These are phyloP conservation scores for Callionymus lyra DNA, from an alignment of 2,113 vertebrate species.

Conservation along the genomic window DNA sequence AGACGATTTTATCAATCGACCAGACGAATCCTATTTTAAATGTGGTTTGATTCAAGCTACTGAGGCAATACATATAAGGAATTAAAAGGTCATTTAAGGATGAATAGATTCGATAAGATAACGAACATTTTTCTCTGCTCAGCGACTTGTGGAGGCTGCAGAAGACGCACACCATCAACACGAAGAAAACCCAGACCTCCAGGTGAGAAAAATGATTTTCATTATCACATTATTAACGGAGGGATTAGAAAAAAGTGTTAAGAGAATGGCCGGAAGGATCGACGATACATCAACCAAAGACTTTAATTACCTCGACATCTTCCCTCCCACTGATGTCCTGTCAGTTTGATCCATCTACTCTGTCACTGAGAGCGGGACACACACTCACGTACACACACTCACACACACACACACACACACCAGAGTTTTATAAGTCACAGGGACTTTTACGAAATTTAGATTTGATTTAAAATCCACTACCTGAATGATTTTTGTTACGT, in stretches of 20 bases:
- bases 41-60: too few species aligned
- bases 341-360: conserved; percentile 33
- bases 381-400: conserved; percentile 15
- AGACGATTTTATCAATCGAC: too few species aligned
- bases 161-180: conserved; percentile 95
- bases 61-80: too few species aligned
- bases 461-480: too few species aligned
- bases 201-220: conserved; percentile 68
- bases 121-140: conserved; percentile 1
- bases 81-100: too few species aligned
- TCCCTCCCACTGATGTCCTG: conserved; percentile 39
- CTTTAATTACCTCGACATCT: conserved; percentile 34
- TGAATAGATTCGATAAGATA: too few species aligned
- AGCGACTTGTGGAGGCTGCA: conserved; percentile 94
- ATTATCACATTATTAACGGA: too few species aligned
- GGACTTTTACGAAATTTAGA: background rate
- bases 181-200: conserved; percentile 89
- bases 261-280: conserved; percentile 4
- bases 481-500: too few species aligned
- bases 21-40: too few species aligned
- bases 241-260: conserved; percentile 29
- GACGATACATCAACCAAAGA: conserved; percentile 12
- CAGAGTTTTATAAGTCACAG: conserved; percentile 30
- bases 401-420: conserved; percentile 15
- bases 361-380: conserved; percentile 29